Evolutionary conservation across 2,113 vertebrate genomes (phyloP).

Genomic region (Petrocephalus zakoni): DNA sequence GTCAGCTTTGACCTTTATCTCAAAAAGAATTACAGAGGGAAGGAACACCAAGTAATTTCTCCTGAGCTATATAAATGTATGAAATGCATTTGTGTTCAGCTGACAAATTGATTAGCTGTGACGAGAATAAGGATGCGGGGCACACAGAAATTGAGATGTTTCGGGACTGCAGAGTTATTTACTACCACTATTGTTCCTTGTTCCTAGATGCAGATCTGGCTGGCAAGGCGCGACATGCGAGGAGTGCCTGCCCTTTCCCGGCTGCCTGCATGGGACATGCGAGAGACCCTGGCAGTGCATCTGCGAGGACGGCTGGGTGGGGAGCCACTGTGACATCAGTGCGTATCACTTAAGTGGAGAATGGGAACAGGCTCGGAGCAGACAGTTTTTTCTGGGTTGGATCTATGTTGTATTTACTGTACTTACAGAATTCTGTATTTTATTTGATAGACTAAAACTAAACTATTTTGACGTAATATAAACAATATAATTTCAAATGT

Average conservation of each 20-base stretch:
- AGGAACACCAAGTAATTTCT: background rate
- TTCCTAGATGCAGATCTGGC: slow-evolving; percentile 78
- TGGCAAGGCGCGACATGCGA: slow-evolving; percentile 83
- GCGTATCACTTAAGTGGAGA: slow-evolving; percentile 16
- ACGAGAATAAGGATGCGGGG: background rate
- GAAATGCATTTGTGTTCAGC: background rate
- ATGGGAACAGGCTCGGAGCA: background rate
- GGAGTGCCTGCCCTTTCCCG: slow-evolving; percentile 75
- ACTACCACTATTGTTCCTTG: slow-evolving; percentile 21
- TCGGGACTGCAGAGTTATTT: background rate
- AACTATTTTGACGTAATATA: background rate
- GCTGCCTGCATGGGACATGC: slow-evolving; percentile 79
- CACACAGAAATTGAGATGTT: background rate
- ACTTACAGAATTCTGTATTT: background rate
- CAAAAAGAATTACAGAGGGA: background rate
- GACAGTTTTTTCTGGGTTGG: background rate
- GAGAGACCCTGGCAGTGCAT: slow-evolving; percentile 83
- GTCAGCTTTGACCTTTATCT: background rate
- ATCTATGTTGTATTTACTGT: background rate
- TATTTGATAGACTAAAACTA: background rate
- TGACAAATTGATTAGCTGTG: background rate
- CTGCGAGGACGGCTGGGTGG: slow-evolving; percentile 84
- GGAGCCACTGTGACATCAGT: slow-evolving; percentile 85
- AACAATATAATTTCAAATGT: background rate
- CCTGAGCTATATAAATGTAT: background rate